Percentiles rank a stretch among this genome's conserved stretches.
Evolutionary conservation across 2,113 vertebrate genomes (phyloP).

Genomic region (Gobiocypris rarus): DNA sequence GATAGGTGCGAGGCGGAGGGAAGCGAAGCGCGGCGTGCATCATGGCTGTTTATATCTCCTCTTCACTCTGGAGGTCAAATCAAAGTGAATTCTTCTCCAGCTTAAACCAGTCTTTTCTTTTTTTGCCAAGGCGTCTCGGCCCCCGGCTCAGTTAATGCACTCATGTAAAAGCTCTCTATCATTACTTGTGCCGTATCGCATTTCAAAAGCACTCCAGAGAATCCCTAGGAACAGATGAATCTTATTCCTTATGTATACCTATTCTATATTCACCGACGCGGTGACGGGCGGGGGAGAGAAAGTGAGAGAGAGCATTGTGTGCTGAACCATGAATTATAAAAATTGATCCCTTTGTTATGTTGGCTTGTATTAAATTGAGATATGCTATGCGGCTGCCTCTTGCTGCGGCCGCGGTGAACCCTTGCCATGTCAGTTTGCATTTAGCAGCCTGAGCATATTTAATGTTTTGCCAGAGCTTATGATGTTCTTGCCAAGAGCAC

Average conservation of each 20-base stretch:
- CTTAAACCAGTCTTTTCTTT: slow-evolving; percentile 76
- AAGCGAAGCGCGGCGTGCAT: slow-evolving; percentile 31
- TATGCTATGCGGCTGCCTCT: slow-evolving; percentile 73
- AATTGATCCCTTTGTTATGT: slow-evolving; percentile 84
- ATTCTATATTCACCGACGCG: slow-evolving; percentile 79
- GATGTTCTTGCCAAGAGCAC: slow-evolving; percentile 89
- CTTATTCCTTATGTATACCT: slow-evolving; percentile 87
- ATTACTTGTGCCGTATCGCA: slow-evolving; percentile 81
- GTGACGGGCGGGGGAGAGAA: slow-evolving; percentile 18
- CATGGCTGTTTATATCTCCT: slow-evolving; percentile 59
- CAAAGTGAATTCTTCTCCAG: slow-evolving; percentile 79
- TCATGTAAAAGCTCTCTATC: slow-evolving; percentile 81
- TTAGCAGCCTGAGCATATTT: slow-evolving; percentile 85
- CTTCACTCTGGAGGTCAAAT: slow-evolving; percentile 78
- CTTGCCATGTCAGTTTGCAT: slow-evolving; percentile 86
- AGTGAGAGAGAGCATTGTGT: slow-evolving; percentile 74
- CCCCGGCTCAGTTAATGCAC: slow-evolving; percentile 80
- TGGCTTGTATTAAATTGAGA: slow-evolving; percentile 85
- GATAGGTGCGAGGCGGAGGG: neutral
- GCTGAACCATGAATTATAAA: slow-evolving; percentile 83
- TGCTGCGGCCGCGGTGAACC: slow-evolving; percentile 73
- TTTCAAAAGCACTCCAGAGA: slow-evolving; percentile 84
- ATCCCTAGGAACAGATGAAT: slow-evolving; percentile 79
- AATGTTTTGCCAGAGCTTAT: slow-evolving; percentile 83
- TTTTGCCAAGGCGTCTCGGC: slow-evolving; percentile 47